Evolutionary conservation across 2,888 invertebrate genomes (phyloP), one percentile per base, ranked within the genome.

Genomic region (Spialia ferax): DNA sequence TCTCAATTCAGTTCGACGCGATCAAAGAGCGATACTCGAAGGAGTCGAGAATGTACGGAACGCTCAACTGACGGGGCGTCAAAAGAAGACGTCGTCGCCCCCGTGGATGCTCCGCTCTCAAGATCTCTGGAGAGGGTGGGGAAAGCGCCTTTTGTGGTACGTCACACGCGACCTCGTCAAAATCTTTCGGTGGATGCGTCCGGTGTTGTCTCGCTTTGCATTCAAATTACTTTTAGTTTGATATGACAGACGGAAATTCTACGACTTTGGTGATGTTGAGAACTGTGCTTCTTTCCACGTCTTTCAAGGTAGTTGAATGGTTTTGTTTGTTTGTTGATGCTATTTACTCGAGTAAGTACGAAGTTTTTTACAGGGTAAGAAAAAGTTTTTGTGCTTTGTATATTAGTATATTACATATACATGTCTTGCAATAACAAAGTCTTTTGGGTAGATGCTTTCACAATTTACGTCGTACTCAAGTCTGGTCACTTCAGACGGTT

Each of bases 11-110:
- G 35, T 67, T 62, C 67, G 61, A 67, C 61, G 61, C 55, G 61
- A 67, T 67, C 67, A 67, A 67, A 67, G 67, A 67, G 35, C 55
- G 56, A 38, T 55, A 48, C 67, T 80, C 61, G 61, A 67, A 62
- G 26, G 55, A 55, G 61, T 67, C 20, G 59, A 59, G 32, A 55
- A 55, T n/a, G 55, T 20, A 61, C 67, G 61, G 50, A 69, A 70
- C 38, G 61, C 76, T 72, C 70, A 75, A 75, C 75, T 73, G 75
- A 74, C 70, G 66, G 55, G 71, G 72, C 63, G 70, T 77, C 72
- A 74, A 75, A 76, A 75, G 74, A 69, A 71, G 69, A 72, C 72
- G 71, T 68, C 13, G 15, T n/a, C n/a, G n/a, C n/a, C 69, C 71
- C 68, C 10, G 11, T 35, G 11, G 35, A 35, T 11, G 10, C 69